Evolutionary conservation across 2,113 vertebrate genomes (phyloP), one percentile per base, ranked within the genome.

Genomic region (Clupea harengus): DNA sequence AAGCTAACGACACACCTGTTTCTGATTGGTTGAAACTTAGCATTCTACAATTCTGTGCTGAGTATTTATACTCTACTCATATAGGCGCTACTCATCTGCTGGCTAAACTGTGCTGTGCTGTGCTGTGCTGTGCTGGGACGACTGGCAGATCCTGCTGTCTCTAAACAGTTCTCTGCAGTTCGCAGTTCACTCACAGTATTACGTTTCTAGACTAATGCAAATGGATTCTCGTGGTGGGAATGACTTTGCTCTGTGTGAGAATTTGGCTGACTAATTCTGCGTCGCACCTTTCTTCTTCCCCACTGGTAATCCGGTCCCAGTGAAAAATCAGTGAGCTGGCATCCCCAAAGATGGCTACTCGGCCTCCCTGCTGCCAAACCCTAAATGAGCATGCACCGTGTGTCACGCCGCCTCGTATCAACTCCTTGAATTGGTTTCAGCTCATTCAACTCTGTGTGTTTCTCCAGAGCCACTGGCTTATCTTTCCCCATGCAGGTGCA

Each of bases 401-500:
- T 78, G 72, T 78, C 72, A 78, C 28, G 17, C 28, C 72, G 9
- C 72, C 94, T 93, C 94, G 94, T 94, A 95, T 94, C 94, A 93
- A 93, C 91, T 93, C 93, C 85, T 91, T 90, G 92, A 89, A 91
- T 94, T 93, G 92, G 92, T 93, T 94, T 93, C 93, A 93, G 90
- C 93, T 94, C 94, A 95, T 95, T 78, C 72, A 39, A 15, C 10
- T 11, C 10, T 15, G 72, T 32, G 72, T 32, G 28, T 78, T 39
- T 78, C 72, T 78, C 28, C 39, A 17, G 28, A 39, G 32, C 72
- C 15, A 32, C 72, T 17, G 72, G 72, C 72, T 78, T 78, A 78
- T 78, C 72, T 78, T 78, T 44, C 72, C 72, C 28, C 4, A 4
- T 44, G 72, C 72, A 78, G 72, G 32, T 78, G 72, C 32, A 32